phyloP scores from a whole-genome alignment of 1,140 invertebrate species.

The Amyelois transitella region DNA sequence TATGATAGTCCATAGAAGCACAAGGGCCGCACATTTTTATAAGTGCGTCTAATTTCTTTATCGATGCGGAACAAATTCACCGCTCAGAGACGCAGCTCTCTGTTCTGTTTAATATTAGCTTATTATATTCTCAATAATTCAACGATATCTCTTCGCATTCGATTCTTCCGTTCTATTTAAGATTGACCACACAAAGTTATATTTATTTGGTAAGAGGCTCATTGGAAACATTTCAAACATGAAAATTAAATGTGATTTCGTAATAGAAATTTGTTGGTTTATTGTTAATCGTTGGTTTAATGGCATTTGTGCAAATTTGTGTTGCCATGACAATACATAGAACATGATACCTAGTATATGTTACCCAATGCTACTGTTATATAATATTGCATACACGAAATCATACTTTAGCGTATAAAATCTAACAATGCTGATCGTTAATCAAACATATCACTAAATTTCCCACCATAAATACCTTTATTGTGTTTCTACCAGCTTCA shows the following conservation, averaged over 20 bases:
- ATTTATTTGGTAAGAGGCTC: constrained; percentile 10
- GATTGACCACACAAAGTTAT: constrained; percentile 45
- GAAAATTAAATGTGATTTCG: too few relatives aligned
- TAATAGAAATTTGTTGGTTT: neutral
- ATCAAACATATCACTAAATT: neutral
- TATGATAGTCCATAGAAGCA: constrained; percentile 22
- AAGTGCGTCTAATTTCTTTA: constrained; percentile 52
- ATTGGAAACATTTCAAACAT: neutral
- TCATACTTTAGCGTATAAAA: neutral
- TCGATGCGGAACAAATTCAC: constrained; percentile 53
- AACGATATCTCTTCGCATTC: constrained; percentile 31
- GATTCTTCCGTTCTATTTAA: constrained; percentile 23
- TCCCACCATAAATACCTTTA: neutral
- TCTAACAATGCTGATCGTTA: neutral
- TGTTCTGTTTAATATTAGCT: constrained; percentile 51
- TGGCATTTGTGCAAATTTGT: too few relatives aligned
- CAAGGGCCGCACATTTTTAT: constrained; percentile 6
- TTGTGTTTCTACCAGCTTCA: too few relatives aligned
- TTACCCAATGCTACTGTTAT: neutral
- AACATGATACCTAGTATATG: too few relatives aligned
- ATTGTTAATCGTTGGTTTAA: too few relatives aligned
- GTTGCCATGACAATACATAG: too few relatives aligned
- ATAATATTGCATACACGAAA: neutral
- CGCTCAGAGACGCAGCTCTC: constrained; percentile 18
- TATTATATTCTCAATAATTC: constrained; percentile 39